These are phyloP conservation scores for Drosophila mojavensis DNA, from an alignment of 1,140 invertebrate genomes.

Conservation along the genomic window DNA sequence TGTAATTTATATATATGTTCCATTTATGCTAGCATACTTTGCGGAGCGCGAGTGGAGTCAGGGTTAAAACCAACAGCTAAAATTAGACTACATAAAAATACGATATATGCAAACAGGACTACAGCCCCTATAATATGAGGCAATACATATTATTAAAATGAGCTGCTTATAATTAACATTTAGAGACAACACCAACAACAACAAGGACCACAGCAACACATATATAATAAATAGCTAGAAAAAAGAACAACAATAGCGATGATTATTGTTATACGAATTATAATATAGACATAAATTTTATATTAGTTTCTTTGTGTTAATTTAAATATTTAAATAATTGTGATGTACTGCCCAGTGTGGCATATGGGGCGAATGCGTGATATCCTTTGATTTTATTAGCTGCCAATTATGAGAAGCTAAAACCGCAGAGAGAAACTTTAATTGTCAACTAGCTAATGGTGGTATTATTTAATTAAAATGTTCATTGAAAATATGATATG, in stretches of 20 bases:
- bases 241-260: slow-evolving; percentile 18
- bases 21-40: slow-evolving; percentile 19
- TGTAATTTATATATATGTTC: neutral
- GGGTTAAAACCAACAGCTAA: slow-evolving; percentile 10
- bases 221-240: slow-evolving; percentile 4
- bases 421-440: neutral
- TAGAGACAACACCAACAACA: slow-evolving; percentile 22
- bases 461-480: neutral
- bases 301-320: slow-evolving; percentile 11
- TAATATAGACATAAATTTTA: slow-evolving; percentile 20
- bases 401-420: slow-evolving; percentile 14
- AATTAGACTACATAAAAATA: slow-evolving; percentile 24
- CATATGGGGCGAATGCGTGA: slow-evolving; percentile 11
- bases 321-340: neutral
- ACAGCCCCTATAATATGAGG: neutral
- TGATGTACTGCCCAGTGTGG: neutral
- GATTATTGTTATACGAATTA: neutral
- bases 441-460: neutral
- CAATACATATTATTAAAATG: slow-evolving; percentile 24
- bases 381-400: slow-evolving; percentile 12
- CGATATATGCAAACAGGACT: slow-evolving; percentile 1
- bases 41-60: neutral
- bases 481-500: no score
- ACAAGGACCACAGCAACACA: slow-evolving; percentile 5
- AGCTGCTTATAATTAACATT: slow-evolving; percentile 27